Evolutionary conservation across 2,797 vertebrate species (phyloP).

Genomic region (Neosilurus hyrtlii): DNA sequence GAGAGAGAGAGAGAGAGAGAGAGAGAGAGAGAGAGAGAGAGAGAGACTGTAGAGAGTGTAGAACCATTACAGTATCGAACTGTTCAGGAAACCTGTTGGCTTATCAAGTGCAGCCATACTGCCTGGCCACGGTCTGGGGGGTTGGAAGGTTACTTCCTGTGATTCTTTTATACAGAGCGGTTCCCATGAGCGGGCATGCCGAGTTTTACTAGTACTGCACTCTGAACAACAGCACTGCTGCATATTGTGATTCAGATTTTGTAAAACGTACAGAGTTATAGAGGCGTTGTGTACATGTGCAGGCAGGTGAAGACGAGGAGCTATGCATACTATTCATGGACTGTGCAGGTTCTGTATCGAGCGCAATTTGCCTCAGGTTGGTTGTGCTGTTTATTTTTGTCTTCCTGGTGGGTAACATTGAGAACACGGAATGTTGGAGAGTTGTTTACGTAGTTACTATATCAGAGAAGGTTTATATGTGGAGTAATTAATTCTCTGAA

Average conservation of each 20-base stretch:
- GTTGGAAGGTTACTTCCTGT: conserved; percentile 90
- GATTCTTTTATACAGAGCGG: conserved; percentile 82
- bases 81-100: conserved; percentile 81
- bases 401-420: background rate
- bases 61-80: conserved; percentile 58
- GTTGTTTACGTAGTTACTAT: background rate
- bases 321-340: conserved; percentile 86
- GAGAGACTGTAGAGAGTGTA: conserved; percentile 67
- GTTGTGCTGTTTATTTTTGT: conserved; percentile 51
- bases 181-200: conserved; percentile 84
- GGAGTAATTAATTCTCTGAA: background rate
- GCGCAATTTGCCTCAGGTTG: conserved; percentile 80
- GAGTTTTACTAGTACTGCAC: conserved; percentile 63
- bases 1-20: conserved; percentile 15
- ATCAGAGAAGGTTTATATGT: background rate
- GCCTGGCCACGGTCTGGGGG: conserved; percentile 72
- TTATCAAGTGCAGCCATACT: conserved; percentile 84
- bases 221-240: conserved; percentile 52
- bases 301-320: conserved; percentile 51
- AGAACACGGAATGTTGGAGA: background rate
- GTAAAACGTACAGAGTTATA: conserved; percentile 25
- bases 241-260: conserved; percentile 39
- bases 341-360: conserved; percentile 86
- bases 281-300: conserved; percentile 31
- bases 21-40: conserved; percentile 42